Evolutionary conservation across 1,140 invertebrate genomes (phyloP).

Genomic region (Macrocentrus cingulum): DNA sequence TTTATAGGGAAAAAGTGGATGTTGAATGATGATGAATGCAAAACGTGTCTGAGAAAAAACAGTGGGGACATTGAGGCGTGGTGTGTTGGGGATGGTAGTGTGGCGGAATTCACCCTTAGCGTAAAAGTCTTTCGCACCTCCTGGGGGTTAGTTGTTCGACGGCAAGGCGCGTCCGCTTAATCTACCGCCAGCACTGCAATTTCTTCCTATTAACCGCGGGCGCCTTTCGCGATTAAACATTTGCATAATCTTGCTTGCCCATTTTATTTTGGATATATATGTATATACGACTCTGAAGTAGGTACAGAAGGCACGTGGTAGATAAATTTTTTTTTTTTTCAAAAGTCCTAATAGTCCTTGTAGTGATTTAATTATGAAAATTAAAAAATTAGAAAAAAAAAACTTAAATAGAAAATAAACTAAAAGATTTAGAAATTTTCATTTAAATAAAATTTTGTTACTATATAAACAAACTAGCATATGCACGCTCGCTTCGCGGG

Average conservation of each 20-base stretch:
- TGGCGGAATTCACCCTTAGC: slow-evolving; percentile 8
- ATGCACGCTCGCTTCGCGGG: no score
- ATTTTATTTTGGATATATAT: slow-evolving; percentile 43
- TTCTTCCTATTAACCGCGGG: slow-evolving; percentile 54
- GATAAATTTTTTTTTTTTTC: no score
- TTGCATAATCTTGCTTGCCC: slow-evolving; percentile 54
- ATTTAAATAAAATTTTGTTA: no score
- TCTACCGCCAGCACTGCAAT: slow-evolving; percentile 55
- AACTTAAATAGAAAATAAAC: background rate
- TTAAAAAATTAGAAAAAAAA: background rate
- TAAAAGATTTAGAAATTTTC: no score
- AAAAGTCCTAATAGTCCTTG: no score
- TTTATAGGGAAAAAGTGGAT: slow-evolving; percentile 17
- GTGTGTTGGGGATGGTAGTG: slow-evolving; percentile 14
- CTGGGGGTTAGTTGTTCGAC: slow-evolving; percentile 20
- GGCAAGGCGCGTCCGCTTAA: slow-evolving; percentile 49
- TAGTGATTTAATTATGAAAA: background rate
- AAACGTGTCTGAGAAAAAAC: slow-evolving; percentile 4
- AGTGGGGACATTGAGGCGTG: no score
- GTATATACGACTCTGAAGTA: no score
- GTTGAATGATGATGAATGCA: slow-evolving; percentile 35
- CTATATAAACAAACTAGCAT: no score
- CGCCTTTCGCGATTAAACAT: slow-evolving; percentile 54
- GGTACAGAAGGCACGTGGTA: no score
- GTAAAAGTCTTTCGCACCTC: slow-evolving; percentile 15